Percentiles rank a stretch among this genome's conserved stretches.
Evolutionary conservation across 2,888 invertebrate species (phyloP).

Genomic region (Psylliodes chrysocephalus): DNA sequence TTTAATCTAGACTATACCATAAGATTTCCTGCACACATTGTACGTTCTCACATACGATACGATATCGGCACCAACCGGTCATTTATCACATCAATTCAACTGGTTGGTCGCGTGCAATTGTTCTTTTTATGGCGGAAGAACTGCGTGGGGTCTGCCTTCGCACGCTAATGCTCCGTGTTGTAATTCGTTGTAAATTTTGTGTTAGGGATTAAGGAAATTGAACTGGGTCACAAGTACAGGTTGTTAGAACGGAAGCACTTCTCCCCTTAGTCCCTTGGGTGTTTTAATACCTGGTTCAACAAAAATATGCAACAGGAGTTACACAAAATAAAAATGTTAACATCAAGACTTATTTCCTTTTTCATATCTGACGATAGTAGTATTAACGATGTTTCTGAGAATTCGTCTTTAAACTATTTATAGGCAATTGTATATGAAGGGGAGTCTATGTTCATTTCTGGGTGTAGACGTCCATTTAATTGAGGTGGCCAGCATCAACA

Average conservation of each 20-base stretch:
- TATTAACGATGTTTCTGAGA: too few relatives aligned
- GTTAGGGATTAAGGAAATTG: not conserved
- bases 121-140: constrained; percentile 23
- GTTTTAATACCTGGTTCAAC: too few relatives aligned
- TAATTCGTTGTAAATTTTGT: not conserved
- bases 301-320: too few relatives aligned
- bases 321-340: too few relatives aligned
- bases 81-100: constrained; percentile 26
- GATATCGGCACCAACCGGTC: constrained; percentile 5
- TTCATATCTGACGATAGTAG: too few relatives aligned
- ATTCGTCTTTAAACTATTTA: too few relatives aligned
- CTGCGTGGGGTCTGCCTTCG: constrained; percentile 14
- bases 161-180: not conserved
- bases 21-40: not conserved
- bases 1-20: not conserved
- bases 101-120: constrained; percentile 29
- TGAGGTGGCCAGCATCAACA: too few relatives aligned
- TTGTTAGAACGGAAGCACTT: not conserved
- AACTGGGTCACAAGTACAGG: not conserved
- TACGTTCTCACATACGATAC: constrained; percentile 2
- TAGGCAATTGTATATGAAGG: too few relatives aligned
- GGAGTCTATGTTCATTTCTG: too few relatives aligned
- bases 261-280: too few relatives aligned
- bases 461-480: too few relatives aligned
- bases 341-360: too few relatives aligned